Percentiles rank a stretch among this genome's conserved stretches.
These are phyloP conservation scores for Drosophila sp. DNA, from an alignment of 1,140 invertebrate species.

Conservation along the genomic window DNA sequence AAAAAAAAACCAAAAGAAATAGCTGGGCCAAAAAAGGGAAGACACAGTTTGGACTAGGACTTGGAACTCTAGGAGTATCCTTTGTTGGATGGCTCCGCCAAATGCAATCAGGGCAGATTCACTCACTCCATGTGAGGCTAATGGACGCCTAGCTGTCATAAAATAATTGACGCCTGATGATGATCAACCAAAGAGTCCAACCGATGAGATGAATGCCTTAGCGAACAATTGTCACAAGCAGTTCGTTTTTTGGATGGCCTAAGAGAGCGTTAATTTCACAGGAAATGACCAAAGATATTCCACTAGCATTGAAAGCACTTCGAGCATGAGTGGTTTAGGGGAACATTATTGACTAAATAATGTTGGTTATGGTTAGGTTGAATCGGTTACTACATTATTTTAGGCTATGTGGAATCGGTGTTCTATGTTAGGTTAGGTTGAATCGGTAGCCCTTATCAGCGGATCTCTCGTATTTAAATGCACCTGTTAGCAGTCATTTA, in stretches of 20 bases:
- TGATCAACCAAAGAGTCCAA: conserved; percentile 6
- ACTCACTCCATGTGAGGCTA: conserved; percentile 36
- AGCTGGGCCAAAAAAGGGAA: not conserved
- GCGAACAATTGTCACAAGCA: conserved; percentile 27
- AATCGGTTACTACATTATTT: too few relatives aligned
- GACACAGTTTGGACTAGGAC: conserved; percentile 1
- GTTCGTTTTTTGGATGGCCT: not conserved
- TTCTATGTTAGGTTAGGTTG: too few relatives aligned
- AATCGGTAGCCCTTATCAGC: too few relatives aligned
- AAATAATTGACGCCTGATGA: conserved; percentile 64
- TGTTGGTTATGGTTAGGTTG: too few relatives aligned
- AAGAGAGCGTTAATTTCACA: not conserved
- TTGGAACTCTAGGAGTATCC: not conserved
- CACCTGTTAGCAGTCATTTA: too few relatives aligned
- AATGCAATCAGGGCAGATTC: conserved; percentile 59
- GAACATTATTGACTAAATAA: too few relatives aligned
- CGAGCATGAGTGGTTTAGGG: too few relatives aligned
- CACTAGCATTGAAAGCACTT: too few relatives aligned
- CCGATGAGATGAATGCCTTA: conserved; percentile 1
- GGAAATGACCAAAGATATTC: not conserved
- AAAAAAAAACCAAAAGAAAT: conserved; percentile 16
- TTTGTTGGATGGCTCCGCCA: not conserved
- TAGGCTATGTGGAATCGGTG: too few relatives aligned
- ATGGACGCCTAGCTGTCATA: conserved; percentile 69
- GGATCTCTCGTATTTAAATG: too few relatives aligned